Conservation (phyloP, 2,113 vertebrate species). For the Echinops telfairi region DNA sequence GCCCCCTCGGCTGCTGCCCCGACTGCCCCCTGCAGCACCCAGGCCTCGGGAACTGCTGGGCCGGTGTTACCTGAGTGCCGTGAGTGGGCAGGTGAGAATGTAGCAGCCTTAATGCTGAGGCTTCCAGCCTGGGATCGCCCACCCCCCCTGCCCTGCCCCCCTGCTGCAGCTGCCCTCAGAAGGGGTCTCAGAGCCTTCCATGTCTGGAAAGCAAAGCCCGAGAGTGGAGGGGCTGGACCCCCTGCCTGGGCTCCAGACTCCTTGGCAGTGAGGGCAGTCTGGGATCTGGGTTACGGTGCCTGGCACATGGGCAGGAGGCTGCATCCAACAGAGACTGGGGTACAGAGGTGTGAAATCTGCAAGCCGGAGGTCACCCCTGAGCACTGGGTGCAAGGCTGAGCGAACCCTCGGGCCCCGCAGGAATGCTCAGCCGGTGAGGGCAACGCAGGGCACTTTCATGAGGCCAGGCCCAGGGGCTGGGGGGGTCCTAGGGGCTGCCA, state of each 20-base stretch:
- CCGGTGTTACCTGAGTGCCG: slow-evolving; percentile 92
- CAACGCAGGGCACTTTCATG: neutral
- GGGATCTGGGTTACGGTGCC: neutral
- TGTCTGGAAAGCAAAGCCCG: neutral
- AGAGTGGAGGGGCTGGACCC: neutral
- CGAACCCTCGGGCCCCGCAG: fast-evolving
- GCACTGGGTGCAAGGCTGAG: neutral
- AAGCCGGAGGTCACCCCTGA: neutral
- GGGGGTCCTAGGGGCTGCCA: neutral
- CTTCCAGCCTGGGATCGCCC: neutral
- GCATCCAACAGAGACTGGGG: neutral
- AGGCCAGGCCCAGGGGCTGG: neutral
- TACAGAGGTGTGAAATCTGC: neutral
- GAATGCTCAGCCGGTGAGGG: neutral
- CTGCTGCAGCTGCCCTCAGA: neutral
- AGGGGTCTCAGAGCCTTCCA: neutral
- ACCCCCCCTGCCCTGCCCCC: too few relatives aligned
- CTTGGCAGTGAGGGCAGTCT: neutral
- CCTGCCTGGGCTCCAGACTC: neutral
- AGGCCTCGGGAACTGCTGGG: slow-evolving; percentile 88
- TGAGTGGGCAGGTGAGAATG: slow-evolving; percentile 93
- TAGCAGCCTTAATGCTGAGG: neutral
- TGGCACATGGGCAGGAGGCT: neutral
- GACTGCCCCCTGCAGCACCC: slow-evolving; percentile 70
- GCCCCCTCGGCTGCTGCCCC: slow-evolving; percentile 42